Base-by-base conservation (phyloP, 2,888 invertebrate species). In the Erannis defoliaria region DNA sequence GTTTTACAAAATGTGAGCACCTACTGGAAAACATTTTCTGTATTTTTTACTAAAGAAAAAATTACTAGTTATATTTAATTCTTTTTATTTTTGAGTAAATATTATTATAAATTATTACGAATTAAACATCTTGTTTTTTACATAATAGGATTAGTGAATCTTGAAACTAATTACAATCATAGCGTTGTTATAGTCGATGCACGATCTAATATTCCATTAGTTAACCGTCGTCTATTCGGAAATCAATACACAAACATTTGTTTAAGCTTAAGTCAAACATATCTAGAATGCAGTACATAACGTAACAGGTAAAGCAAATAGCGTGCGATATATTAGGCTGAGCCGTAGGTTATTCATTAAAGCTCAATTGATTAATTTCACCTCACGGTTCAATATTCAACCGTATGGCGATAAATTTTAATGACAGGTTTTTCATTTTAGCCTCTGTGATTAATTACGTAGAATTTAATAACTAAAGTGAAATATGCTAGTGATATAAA, bases 371-470 rank as follows among this genome's bases (percentile, higher is more conserved):
- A 65, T 59, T 55, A 62, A 62, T 62, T 49, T 33, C 51, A 35
- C 54, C 35, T 53, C 48, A 23, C 45, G 31, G 56, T 56, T 53
- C 43, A 64, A 64, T 64, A 49, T 64, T 49, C 40, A 10, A 31
- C 14, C 59, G 45, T 45, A 48, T 51, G 49, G 49, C 57, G 48
- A 60, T 64, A 61, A 57, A 64, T 61, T 64, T 54, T 57, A 42
- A 42, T 42, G 55, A 58, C 61, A 55, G 61, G 23, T 51, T 61
- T 64, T 64, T 61, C 61, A 64, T 61, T 61, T 61, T 43, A 55
- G 21, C 14, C 6, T 45, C 54, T 37, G 18, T 50, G 38, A 64
- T 64, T 57, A 60, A 64, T 60, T 43, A 57, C 48, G 43, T 33
- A n/a, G 33, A 60, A 35, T 48, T 55, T 43, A 50, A 55, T 61